These are phyloP conservation scores for Clitarchus hookeri DNA, from an alignment of 2,888 invertebrate species.

Conservation along the genomic window DNA sequence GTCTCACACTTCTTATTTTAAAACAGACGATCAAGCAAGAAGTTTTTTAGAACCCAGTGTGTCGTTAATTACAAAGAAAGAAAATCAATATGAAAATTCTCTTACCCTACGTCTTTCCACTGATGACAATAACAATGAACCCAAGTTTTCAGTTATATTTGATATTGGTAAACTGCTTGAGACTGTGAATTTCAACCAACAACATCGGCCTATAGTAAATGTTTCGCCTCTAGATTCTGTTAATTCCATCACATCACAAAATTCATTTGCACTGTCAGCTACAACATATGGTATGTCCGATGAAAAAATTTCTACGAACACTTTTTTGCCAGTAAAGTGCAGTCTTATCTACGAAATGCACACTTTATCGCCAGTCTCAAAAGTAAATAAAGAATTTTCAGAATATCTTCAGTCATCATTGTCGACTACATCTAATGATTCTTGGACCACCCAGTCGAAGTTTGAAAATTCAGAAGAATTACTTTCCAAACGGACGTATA, in stretches of 20 bases:
- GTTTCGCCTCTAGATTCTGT: not conserved
- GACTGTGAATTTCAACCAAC: not conserved
- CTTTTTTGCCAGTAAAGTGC: not conserved
- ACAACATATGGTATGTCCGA: not conserved
- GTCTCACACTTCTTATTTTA: not conserved
- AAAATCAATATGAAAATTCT: not conserved
- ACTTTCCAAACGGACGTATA: not conserved
- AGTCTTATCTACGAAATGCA: not conserved
- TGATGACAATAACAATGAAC: not conserved
- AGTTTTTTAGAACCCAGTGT: not conserved
- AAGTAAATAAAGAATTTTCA: not conserved
- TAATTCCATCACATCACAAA: not conserved
- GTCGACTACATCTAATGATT: not conserved
- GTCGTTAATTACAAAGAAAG: not conserved
- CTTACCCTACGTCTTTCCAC: not conserved
- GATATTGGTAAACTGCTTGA: not conserved
- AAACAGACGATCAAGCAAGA: not conserved
- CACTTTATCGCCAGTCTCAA: not conserved
- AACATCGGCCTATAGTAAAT: not conserved
- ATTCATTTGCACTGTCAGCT: not conserved
- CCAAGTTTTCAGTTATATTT: not conserved
- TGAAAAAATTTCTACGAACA: not conserved
- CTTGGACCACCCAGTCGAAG: not conserved
- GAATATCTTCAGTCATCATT: not conserved
- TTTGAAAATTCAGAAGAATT: not conserved